A percentile compares a stretch with the other conserved stretches of the same genome.
These are phyloP conservation scores for Channallabes apus DNA, from an alignment of 2,797 vertebrate species.

Conservation along the genomic window DNA sequence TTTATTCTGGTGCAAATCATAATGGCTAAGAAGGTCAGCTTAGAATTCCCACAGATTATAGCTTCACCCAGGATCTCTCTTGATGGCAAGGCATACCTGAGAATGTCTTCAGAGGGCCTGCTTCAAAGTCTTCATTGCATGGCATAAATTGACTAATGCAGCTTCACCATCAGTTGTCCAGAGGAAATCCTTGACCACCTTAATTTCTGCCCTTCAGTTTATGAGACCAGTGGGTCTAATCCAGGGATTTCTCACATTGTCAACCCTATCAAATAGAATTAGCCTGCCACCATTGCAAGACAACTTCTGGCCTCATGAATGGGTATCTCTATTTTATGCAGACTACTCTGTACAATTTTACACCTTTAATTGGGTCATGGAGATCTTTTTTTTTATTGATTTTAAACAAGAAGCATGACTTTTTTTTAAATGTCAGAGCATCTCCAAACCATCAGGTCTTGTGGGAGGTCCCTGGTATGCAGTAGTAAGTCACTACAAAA, in stretches of 20 bases:
- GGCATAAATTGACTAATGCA: background rate
- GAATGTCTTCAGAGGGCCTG: background rate
- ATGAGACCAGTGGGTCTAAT: background rate
- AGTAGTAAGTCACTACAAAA: too few species aligned
- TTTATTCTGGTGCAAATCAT: too few species aligned
- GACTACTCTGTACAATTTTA: background rate
- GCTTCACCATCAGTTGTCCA: too few species aligned
- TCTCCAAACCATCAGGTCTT: too few species aligned
- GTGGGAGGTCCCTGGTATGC: too few species aligned
- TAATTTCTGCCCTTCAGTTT: too few species aligned
- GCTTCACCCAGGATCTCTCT: background rate
- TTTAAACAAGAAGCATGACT: too few species aligned
- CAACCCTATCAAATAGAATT: background rate
- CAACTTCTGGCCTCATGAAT: background rate
- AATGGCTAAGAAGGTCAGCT: background rate
- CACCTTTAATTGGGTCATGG: background rate
- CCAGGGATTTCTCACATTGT: background rate
- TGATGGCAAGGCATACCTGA: background rate
- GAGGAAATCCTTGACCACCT: background rate
- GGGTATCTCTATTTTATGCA: background rate
- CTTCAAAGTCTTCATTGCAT: background rate
- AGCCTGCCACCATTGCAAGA: background rate
- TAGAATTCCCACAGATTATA: background rate
- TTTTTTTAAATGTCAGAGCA: too few species aligned
- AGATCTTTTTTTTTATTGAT: too few species aligned